Conservation (phyloP, 2,888 invertebrate genomes). For the Leucania comma region DNA sequence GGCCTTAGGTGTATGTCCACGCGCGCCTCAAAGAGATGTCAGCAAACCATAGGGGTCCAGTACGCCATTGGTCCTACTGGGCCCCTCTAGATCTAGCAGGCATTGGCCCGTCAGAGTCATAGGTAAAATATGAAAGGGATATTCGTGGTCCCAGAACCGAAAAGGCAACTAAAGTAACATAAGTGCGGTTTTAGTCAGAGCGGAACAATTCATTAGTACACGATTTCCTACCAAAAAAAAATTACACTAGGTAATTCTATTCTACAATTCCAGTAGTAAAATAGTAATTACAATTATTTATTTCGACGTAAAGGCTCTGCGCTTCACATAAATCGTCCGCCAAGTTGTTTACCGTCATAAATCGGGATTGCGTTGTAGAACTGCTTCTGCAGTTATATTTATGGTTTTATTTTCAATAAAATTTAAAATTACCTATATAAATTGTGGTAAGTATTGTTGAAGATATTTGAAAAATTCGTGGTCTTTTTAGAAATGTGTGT, state of each 20-base stretch:
- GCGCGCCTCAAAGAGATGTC: too few relatives aligned
- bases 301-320: constrained; percentile 11
- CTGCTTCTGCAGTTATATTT: constrained; percentile 29
- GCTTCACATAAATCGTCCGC: constrained; percentile 17
- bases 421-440: background rate
- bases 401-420: background rate
- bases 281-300: constrained; percentile 9
- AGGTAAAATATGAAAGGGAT: too few relatives aligned
- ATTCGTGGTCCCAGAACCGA: too few relatives aligned
- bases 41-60: too few relatives aligned
- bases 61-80: too few relatives aligned
- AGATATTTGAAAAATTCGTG: background rate
- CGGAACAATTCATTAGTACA: too few relatives aligned
- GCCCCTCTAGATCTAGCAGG: too few relatives aligned
- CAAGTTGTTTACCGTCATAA: constrained; percentile 24
- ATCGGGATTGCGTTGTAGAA: constrained; percentile 16
- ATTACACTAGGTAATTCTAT: background rate
- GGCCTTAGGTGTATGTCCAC: too few relatives aligned
- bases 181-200: too few relatives aligned
- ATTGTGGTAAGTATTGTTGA: background rate
- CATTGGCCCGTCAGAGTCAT: too few relatives aligned
- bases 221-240: too few relatives aligned
- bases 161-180: too few relatives aligned
- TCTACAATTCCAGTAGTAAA: constrained; percentile 2
- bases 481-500: background rate